phyloP scores from a whole-genome alignment of 1,140 invertebrate species.

The Drosophila seguyi region DNA sequence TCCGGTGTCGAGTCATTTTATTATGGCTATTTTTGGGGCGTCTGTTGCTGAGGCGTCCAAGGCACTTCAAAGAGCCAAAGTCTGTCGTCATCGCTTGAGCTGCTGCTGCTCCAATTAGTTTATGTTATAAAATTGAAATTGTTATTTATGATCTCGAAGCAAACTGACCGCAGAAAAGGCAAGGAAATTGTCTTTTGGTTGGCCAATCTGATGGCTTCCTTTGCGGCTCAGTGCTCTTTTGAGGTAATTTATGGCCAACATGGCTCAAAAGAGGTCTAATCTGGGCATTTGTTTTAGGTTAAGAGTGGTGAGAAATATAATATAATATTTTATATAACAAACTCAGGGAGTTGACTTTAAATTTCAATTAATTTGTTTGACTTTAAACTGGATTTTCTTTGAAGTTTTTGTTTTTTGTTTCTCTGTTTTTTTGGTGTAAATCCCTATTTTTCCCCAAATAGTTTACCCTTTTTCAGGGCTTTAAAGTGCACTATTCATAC shows the following conservation, averaged over 20 bases:
- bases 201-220: conserved; percentile 16
- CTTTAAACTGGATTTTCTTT: conserved; percentile 28
- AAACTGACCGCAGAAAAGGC: conserved; percentile 44
- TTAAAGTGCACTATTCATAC: conserved; percentile 1
- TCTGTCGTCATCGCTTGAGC: conserved; percentile 27
- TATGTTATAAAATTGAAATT: conserved; percentile 55
- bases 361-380: conserved; percentile 49
- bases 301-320: not conserved
- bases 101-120: conserved; percentile 56
- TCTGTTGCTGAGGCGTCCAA: conserved; percentile 27
- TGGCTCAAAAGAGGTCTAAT: not conserved
- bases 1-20: conserved; percentile 36
- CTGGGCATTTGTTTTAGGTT: not conserved
- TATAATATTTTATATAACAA: not conserved
- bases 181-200: conserved; percentile 13
- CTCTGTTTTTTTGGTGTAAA: conserved; percentile 12
- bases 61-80: conserved; percentile 50
- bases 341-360: not conserved
- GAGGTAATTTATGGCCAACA: conserved; percentile 9
- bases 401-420: conserved; percentile 24
- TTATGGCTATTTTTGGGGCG: conserved; percentile 29
- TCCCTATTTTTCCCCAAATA: not conserved
- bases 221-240: conserved; percentile 15
- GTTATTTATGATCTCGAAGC: conserved; percentile 44
- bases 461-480: not conserved